A percentile compares a stretch with the other conserved stretches of the same genome.
Conservation (phyloP, 2,797 vertebrate genomes). For the Coluber constrictor region DNA sequence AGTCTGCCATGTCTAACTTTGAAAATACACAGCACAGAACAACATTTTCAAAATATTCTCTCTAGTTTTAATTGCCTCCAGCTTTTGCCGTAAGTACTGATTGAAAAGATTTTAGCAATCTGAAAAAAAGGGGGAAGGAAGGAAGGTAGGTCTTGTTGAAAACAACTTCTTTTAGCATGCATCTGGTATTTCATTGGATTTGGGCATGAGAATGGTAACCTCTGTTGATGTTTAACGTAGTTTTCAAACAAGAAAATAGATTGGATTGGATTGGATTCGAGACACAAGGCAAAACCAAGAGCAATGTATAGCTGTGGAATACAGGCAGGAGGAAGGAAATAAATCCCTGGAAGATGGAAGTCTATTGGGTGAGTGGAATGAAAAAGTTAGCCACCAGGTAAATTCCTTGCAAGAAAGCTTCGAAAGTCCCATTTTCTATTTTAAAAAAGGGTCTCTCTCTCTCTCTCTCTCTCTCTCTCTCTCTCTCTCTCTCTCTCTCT, state of each 20-base stretch:
- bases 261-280: background rate
- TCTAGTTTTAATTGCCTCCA: slow-evolving; percentile 41
- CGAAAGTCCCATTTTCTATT: background rate
- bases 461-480: too few species aligned
- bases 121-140: background rate
- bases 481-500: too few species aligned
- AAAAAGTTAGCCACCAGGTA: too few species aligned
- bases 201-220: background rate
- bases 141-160: background rate
- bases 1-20: slow-evolving; percentile 49
- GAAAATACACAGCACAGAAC: slow-evolving; percentile 20
- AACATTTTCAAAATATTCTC: slow-evolving; percentile 50
- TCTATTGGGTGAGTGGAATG: background rate
- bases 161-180: background rate
- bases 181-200: background rate
- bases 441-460: too few species aligned
- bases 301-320: background rate
- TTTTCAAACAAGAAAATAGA: slow-evolving; percentile 6
- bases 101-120: slow-evolving; percentile 39
- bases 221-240: slow-evolving; percentile 13
- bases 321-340: background rate
- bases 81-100: slow-evolving; percentile 20
- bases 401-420: background rate
- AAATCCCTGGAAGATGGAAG: background rate
- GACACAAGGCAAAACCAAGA: background rate